phyloP scores from a whole-genome alignment of 2,888 invertebrate species.

The Hirtodrosophila confusa region DNA sequence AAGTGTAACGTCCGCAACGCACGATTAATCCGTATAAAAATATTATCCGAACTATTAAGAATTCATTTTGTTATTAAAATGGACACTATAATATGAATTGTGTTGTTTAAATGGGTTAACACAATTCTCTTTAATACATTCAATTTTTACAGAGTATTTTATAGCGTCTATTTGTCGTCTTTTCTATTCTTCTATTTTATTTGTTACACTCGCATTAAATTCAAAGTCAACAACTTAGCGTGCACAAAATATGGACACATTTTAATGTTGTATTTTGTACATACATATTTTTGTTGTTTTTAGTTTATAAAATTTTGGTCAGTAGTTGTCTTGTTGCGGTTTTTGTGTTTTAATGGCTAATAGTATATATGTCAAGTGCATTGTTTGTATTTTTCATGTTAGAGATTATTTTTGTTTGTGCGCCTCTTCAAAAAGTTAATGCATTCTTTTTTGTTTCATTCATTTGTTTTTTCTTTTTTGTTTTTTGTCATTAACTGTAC shows the following conservation, averaged over 20 bases:
- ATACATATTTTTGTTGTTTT: conserved; percentile 18
- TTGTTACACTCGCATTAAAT: conserved; percentile 29
- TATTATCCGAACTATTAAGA: too few species aligned
- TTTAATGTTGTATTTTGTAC: conserved; percentile 53
- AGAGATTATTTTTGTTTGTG: conserved; percentile 13
- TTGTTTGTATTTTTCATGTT: conserved; percentile 22
- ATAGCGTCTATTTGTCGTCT: neutral
- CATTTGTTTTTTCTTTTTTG: neutral
- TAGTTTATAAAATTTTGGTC: conserved; percentile 10
- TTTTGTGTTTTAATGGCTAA: conserved; percentile 23
- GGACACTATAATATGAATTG: too few species aligned
- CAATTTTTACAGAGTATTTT: conserved; percentile 23
- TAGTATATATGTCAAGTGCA: conserved; percentile 71
- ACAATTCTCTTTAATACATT: neutral
- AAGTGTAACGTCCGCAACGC: too few species aligned
- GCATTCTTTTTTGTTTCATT: conserved; percentile 21
- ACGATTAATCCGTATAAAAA: too few species aligned
- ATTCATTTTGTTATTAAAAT: too few species aligned
- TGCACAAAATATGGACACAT: conserved; percentile 56
- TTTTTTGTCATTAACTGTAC: neutral
- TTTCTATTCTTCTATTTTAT: conserved; percentile 15
- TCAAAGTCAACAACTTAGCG: conserved; percentile 74
- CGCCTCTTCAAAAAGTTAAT: conserved; percentile 26
- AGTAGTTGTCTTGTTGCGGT: conserved; percentile 10
- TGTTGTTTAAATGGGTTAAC: too few species aligned